These are phyloP conservation scores for Desoria tigrina DNA, from an alignment of 2,888 invertebrate genomes.

Conservation along the genomic window DNA sequence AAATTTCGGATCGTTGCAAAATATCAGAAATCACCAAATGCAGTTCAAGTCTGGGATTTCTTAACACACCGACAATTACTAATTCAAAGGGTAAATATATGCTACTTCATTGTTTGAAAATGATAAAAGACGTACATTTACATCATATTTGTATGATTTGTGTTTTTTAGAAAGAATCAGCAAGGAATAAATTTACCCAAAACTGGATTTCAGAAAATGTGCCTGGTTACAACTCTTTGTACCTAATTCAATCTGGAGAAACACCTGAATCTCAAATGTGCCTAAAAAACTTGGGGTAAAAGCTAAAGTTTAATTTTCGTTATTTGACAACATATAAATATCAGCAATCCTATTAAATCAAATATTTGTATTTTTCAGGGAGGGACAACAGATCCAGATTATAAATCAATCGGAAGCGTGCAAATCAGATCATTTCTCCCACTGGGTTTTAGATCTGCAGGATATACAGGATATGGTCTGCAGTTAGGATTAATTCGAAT, in stretches of 20 bases:
- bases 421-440: neutral
- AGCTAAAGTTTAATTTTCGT: neutral
- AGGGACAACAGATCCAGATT: conserved; percentile 8
- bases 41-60: conserved; percentile 13
- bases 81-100: neutral
- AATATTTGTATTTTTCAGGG: conserved; percentile 5
- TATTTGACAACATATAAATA: neutral
- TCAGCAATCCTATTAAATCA: neutral
- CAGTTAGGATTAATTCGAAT: too few relatives aligned
- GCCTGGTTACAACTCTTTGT: neutral
- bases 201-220: conserved; percentile 7
- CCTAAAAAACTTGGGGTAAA: conserved; percentile 16
- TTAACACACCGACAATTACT: conserved; percentile 6
- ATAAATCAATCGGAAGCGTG: neutral
- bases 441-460: conserved; percentile 12
- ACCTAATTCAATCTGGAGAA: conserved; percentile 9
- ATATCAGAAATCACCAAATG: neutral
- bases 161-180: conserved; percentile 9
- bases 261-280: neutral
- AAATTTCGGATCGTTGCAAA: neutral
- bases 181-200: conserved; percentile 7
- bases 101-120: too few relatives aligned
- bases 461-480: too few relatives aligned
- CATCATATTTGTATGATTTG: neutral
- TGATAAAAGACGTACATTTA: neutral